A percentile compares a stretch with the other conserved stretches of the same genome.
These are phyloP conservation scores for Strigamia maritima DNA, from an alignment of 2,888 invertebrate species.

Conservation along the genomic window DNA sequence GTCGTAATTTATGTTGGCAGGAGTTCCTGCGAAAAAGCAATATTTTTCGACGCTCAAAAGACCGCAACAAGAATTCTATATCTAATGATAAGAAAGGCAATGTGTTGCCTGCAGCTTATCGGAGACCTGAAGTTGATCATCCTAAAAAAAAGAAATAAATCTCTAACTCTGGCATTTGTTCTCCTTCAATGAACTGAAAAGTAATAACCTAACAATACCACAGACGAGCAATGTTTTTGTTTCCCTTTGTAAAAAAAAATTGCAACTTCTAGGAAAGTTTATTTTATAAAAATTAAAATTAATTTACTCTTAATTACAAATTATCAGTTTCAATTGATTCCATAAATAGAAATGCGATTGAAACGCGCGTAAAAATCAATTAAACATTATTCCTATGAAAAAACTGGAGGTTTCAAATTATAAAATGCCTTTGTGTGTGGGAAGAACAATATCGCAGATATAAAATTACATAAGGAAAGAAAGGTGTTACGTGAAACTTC, in stretches of 20 bases:
- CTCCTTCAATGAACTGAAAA: neutral
- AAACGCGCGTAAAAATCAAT: neutral
- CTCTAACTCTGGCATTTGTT: neutral
- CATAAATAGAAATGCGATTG: too few relatives aligned
- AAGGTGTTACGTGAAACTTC: neutral
- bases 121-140: neutral
- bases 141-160: constrained; percentile 5
- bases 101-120: constrained; percentile 10
- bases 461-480: constrained; percentile 1
- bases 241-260: neutral
- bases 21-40: constrained; percentile 16
- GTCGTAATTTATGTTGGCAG: constrained; percentile 11
- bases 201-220: neutral
- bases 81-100: constrained; percentile 9
- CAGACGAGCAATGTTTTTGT: neutral
- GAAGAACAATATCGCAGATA: neutral
- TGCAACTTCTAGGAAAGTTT: neutral
- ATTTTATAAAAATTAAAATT: neutral
- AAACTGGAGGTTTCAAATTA: neutral
- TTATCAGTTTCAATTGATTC: too few relatives aligned
- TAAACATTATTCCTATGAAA: neutral
- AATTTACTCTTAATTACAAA: neutral
- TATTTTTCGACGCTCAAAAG: constrained; percentile 1
- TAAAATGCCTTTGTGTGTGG: neutral
- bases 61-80: constrained; percentile 5